Percentiles rank a stretch among this genome's conserved stretches.
These are phyloP conservation scores for Drosophila sordidula DNA, from an alignment of 2,888 invertebrate species.

Conservation along the genomic window DNA sequence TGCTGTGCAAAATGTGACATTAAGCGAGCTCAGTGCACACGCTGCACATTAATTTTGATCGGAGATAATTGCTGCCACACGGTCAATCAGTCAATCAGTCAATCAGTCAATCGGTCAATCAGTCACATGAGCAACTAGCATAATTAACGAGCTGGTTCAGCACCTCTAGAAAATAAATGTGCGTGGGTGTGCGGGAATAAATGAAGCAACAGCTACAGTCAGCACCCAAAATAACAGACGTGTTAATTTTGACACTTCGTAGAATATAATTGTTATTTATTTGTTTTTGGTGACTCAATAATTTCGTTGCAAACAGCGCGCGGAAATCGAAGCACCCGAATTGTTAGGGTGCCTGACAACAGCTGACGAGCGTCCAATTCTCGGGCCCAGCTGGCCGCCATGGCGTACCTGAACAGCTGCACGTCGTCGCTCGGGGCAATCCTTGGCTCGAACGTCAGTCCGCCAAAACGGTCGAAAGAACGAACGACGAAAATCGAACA, in stretches of 20 bases:
- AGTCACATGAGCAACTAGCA: slow-evolving; percentile 28
- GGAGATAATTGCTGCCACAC: slow-evolving; percentile 44
- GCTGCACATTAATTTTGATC: slow-evolving; percentile 63
- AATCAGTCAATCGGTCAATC: slow-evolving; percentile 20
- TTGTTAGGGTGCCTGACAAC: background rate
- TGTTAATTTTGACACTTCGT: slow-evolving; percentile 14
- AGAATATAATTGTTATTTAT: slow-evolving; percentile 23
- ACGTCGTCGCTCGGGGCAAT: slow-evolving; percentile 61
- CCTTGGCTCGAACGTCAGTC: slow-evolving; percentile 49
- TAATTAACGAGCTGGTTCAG: slow-evolving; percentile 56
- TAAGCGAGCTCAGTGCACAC: slow-evolving; percentile 46
- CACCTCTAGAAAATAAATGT: slow-evolving; percentile 23
- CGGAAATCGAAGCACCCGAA: background rate
- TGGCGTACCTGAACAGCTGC: slow-evolving; percentile 69
- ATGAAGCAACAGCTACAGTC: slow-evolving; percentile 45
- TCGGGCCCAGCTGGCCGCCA: slow-evolving; percentile 15
- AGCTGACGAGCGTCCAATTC: background rate
- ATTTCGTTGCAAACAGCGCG: too few relatives aligned
- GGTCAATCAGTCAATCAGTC: slow-evolving; percentile 20
- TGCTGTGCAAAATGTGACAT: slow-evolving; percentile 48
- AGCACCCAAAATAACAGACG: slow-evolving; percentile 22
- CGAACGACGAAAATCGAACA: slow-evolving; percentile 10
- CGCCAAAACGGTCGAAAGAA: slow-evolving; percentile 18
- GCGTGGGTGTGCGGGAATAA: slow-evolving; percentile 39
- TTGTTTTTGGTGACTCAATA: too few relatives aligned